A percentile compares a stretch with the other conserved stretches of the same genome.
These are phyloP conservation scores for Heteractis magnifica DNA, from an alignment of 92 coral and sea anemone genomes.

Conservation along the genomic window DNA sequence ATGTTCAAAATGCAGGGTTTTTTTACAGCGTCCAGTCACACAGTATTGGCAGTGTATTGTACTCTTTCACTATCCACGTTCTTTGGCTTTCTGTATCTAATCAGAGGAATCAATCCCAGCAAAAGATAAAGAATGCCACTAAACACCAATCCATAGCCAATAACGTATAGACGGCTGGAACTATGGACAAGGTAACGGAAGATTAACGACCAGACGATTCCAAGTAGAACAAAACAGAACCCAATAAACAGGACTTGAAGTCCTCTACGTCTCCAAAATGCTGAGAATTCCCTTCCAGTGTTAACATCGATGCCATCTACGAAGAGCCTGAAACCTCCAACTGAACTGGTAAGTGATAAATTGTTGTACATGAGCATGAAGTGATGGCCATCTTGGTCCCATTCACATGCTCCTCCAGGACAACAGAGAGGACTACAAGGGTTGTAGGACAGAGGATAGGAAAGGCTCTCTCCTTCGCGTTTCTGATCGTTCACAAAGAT, in stretches of 20 bases:
- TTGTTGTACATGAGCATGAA: slow-evolving; percentile 74
- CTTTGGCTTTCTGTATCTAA: slow-evolving; percentile 24
- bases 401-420: slow-evolving; percentile 72
- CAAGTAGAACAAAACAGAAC: slow-evolving; percentile 52
- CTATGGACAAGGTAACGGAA: slow-evolving; percentile 48
- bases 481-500: slow-evolving; percentile 73
- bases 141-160: slow-evolving; percentile 56
- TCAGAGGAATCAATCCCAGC: slow-evolving; percentile 62
- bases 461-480: slow-evolving; percentile 45
- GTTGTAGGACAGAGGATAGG: slow-evolving; percentile 55
- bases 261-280: slow-evolving; percentile 86
- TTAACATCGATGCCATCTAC: slow-evolving; percentile 82
- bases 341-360: slow-evolving; percentile 59
- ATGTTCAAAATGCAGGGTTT: not conserved
- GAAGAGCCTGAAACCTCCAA: slow-evolving; percentile 81
- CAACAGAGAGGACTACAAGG: slow-evolving; percentile 94
- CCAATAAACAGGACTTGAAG: slow-evolving; percentile 63
- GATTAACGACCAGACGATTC: slow-evolving; percentile 49
- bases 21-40: not conserved
- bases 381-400: slow-evolving; percentile 86
- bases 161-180: not conserved
- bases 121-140: slow-evolving; percentile 49
- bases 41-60: not conserved
- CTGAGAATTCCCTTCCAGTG: slow-evolving; percentile 82
- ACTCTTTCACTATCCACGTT: not conserved